phyloP scores from a whole-genome alignment of 2,113 vertebrate species.

The Chlorodrepanis virens region DNA sequence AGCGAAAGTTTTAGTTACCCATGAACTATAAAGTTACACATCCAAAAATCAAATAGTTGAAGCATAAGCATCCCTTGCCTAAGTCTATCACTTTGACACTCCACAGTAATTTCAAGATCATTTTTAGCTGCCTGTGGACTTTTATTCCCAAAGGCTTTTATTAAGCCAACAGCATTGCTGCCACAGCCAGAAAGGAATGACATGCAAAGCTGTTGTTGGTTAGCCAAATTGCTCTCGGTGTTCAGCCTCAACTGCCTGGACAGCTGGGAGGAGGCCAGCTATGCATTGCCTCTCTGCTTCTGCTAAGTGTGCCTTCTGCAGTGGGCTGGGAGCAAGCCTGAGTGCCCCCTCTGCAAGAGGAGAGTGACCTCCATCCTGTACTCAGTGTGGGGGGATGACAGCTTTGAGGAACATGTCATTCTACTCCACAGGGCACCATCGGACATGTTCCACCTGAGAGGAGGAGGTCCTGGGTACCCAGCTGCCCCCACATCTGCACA shows the following conservation, averaged over 20 bases:
- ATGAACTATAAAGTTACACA: neutral
- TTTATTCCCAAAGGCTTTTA: neutral
- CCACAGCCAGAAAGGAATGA: neutral
- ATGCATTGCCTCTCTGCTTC: neutral
- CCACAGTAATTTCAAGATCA: neutral
- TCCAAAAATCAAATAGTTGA: neutral
- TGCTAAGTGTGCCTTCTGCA: rapidly evolving
- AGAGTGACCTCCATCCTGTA: neutral
- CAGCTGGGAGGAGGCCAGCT: neutral
- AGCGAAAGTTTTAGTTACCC: neutral
- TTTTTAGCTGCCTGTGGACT: neutral
- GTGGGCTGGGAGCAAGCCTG: neutral
- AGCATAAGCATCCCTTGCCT: neutral
- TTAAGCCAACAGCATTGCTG: neutral
- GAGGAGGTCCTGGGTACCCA: rapidly evolving
- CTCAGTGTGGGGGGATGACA: rapidly evolving
- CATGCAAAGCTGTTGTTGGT: neutral
- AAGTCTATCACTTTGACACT: neutral
- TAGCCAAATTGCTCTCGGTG: neutral
- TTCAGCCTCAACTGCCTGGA: neutral
- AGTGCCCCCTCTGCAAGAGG: neutral
- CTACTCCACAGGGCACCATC: rapidly evolving
- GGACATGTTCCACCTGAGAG: neutral
- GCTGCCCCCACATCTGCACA: neutral
- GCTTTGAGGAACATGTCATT: neutral